These are phyloP conservation scores for Epirrhoe tristata DNA, from an alignment of 2,888 invertebrate genomes.

Conservation along the genomic window DNA sequence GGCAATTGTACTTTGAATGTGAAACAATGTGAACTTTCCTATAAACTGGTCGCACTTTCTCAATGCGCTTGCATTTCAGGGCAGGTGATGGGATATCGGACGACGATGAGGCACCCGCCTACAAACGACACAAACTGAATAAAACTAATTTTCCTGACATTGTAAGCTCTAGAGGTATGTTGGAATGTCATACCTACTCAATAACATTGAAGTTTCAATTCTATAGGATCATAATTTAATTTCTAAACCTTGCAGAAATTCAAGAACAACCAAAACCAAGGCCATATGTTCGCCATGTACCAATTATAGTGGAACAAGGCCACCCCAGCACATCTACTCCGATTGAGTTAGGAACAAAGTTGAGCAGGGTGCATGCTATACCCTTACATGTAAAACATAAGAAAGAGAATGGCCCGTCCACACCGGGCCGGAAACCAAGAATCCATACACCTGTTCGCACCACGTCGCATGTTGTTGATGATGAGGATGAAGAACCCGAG, in stretches of 20 bases:
- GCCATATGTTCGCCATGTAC: conserved; percentile 73
- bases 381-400: conserved; percentile 62
- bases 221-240: too few species aligned
- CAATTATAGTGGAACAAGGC: conserved; percentile 70
- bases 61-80: conserved; percentile 58
- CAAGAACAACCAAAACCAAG: conserved; percentile 55
- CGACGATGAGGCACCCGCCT: conserved; percentile 72
- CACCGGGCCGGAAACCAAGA: conserved; percentile 63
- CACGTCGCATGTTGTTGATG: conserved; percentile 65
- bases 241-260: conserved; percentile 55
- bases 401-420: conserved; percentile 59
- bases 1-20: conserved; percentile 42
- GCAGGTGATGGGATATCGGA: conserved; percentile 71
- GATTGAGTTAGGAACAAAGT: conserved; percentile 53
- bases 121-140: conserved; percentile 71
- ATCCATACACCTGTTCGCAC: conserved; percentile 67
- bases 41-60: conserved; percentile 13
- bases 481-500: conserved; percentile 71
- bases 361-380: conserved; percentile 53
- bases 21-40: conserved; percentile 8
- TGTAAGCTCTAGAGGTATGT: conserved; percentile 68
- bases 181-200: neutral
- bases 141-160: conserved; percentile 68
- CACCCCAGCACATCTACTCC: conserved; percentile 81
- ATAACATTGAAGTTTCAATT: too few species aligned